Percentiles rank a stretch among this genome's conserved stretches.
These are phyloP conservation scores for Acridotheres tristis DNA, from an alignment of 2,797 vertebrate genomes.

Conservation along the genomic window DNA sequence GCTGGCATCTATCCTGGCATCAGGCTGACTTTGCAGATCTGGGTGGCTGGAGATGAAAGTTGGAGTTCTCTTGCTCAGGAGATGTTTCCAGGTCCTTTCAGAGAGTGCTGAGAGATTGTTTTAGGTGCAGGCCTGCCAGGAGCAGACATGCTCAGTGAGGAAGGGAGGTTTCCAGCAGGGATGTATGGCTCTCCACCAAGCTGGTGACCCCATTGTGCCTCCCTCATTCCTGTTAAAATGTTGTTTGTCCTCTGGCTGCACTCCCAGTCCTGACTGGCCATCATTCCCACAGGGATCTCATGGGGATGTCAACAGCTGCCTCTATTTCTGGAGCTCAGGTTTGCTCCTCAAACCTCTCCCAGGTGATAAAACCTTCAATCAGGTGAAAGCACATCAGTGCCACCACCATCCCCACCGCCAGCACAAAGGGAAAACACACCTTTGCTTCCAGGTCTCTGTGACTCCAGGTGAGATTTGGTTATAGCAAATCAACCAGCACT, in stretches of 20 bases:
- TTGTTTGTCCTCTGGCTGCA: not conserved
- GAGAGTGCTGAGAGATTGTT: not conserved
- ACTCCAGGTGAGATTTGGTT: no score
- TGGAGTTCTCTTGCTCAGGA: not conserved
- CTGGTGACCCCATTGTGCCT: not conserved
- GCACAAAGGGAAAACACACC: accelerated
- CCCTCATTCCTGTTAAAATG: not conserved
- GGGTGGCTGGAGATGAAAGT: not conserved
- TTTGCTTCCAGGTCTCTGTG: accelerated
- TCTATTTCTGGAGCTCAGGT: not conserved
- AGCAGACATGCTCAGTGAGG: not conserved
- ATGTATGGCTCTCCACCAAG: accelerated
- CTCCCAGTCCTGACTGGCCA: accelerated
- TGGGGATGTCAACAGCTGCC: not conserved
- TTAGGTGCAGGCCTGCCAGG: not conserved
- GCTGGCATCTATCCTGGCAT: not conserved
- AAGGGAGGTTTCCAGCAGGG: not conserved
- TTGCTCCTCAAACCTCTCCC: not conserved
- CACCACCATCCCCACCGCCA: no score
- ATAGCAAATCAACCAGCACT: not conserved
- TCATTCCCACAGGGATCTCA: not conserved
- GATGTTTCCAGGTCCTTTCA: not conserved
- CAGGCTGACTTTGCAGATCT: not conserved
- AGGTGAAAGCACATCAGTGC: accelerated
- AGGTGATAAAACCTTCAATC: not conserved